Evolutionary conservation across 2,888 invertebrate genomes (phyloP).

Genomic region (Cactoblastis cactorum): DNA sequence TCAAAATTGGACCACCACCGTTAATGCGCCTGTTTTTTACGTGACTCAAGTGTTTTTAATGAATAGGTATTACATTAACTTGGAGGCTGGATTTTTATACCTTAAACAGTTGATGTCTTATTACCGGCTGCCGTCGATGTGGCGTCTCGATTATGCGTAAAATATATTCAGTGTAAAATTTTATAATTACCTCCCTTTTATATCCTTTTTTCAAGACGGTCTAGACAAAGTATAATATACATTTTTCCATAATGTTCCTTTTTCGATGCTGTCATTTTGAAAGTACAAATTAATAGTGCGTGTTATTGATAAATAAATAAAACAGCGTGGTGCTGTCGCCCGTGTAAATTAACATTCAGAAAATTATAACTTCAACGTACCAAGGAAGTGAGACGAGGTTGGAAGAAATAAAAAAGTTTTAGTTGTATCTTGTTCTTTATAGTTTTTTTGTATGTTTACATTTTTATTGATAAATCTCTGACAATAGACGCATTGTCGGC

Average conservation of each 20-base stretch:
- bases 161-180: constrained; percentile 65
- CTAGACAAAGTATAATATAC: constrained; percentile 13
- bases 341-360: constrained; percentile 14
- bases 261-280: constrained; percentile 13
- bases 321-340: constrained; percentile 13
- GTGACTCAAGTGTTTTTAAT: constrained; percentile 69
- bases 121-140: constrained; percentile 51
- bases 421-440: constrained; percentile 11
- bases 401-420: constrained; percentile 3
- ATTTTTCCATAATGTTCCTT: background rate
- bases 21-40: constrained; percentile 51
- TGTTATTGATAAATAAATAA: constrained; percentile 14
- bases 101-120: constrained; percentile 71
- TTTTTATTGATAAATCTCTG: constrained; percentile 46
- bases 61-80: constrained; percentile 68
- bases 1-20: constrained; percentile 35
- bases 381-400: constrained; percentile 13
- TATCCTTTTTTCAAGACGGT: constrained; percentile 25
- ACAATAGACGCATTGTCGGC: constrained; percentile 41
- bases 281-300: constrained; percentile 13
- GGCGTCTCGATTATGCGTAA: constrained; percentile 50
- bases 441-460: constrained; percentile 44
- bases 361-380: constrained; percentile 11
- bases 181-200: constrained; percentile 47
- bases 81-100: constrained; percentile 55